Percentiles rank a stretch among this genome's conserved stretches.
These are phyloP conservation scores for Ctenosaura bakeri DNA, from an alignment of 2,797 vertebrate species.

Conservation along the genomic window DNA sequence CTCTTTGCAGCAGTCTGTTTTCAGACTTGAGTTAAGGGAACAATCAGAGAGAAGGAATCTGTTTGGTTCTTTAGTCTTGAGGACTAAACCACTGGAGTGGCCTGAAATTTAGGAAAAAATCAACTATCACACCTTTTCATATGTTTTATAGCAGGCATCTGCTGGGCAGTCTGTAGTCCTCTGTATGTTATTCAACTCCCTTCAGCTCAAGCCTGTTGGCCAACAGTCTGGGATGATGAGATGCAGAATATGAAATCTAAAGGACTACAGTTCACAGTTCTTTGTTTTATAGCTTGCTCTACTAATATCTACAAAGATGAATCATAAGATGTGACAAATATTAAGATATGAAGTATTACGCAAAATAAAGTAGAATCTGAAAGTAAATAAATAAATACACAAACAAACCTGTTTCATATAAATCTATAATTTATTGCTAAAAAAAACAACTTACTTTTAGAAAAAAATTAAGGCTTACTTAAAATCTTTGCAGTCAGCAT, in stretches of 20 bases:
- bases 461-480: conserved; percentile 89
- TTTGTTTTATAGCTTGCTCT: conserved; percentile 23
- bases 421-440: conserved; percentile 69
- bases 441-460: conserved; percentile 69
- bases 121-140: neutral
- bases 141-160: neutral
- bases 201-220: neutral
- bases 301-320: conserved; percentile 40
- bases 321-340: conserved; percentile 66
- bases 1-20: no score
- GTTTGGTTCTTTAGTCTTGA: neutral
- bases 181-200: neutral
- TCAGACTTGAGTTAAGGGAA: no score
- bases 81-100: neutral
- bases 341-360: conserved; percentile 69
- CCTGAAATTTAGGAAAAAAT: neutral
- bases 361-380: conserved; percentile 50
- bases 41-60: neutral
- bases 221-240: neutral
- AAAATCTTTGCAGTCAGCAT: conserved; percentile 99
- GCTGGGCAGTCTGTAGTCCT: neutral
- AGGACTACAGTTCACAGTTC: neutral
- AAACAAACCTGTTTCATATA: conserved; percentile 61
- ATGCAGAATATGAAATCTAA: neutral
- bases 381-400: conserved; percentile 54